Evolutionary conservation across 1,140 invertebrate species (phyloP), one percentile per base, ranked within the genome.

Genomic region (Gonatopus flavifemur): DNA sequence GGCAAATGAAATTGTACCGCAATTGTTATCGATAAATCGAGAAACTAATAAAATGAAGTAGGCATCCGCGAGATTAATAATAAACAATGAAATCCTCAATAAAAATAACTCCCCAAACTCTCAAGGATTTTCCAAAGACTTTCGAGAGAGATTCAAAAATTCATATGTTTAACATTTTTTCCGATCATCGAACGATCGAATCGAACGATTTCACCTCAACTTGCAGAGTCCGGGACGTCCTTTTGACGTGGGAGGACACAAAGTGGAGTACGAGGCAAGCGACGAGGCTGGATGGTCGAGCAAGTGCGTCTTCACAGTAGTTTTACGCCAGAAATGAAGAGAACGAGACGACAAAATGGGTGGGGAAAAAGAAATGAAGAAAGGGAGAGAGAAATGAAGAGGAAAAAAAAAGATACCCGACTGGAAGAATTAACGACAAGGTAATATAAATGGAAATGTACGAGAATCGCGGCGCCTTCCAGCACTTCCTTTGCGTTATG

Each of bases 281-380:
- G 77, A 79, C 51, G 74, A 78, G n/a, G 76, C 75, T 1, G 76
- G 76, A 18, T 78, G 76, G 75, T 72, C 74, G 49, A 69, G 74
- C 45, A 74, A 74, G 57, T 79, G 77, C 63, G 69, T 69, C 47
- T 77, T 77, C 59, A 70, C 61, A 42, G 66, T 77, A 19, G 63
- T 72, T 25, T 63, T 77, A 25, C 69, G 63, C 21, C 56, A 66
- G 48, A 57, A 71, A 52, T 74, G 63, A 66, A 21, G 20, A 10
- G 25, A 12, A 3, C 13, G 16, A 36, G 7, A 10, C 12, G 12
- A 20, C 15, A 21, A 28, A 24, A 22, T 18, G n/a, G 24, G 40
- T 25, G 37, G 33, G 52, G 59, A 48, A 57, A 55, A 57, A 54
- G 62, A 59, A 59, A 4, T n/a, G 25, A 31, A 22, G 15, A 15